Evolutionary conservation across 2,888 invertebrate species (phyloP).

Genomic region (Euzetes globulus): DNA sequence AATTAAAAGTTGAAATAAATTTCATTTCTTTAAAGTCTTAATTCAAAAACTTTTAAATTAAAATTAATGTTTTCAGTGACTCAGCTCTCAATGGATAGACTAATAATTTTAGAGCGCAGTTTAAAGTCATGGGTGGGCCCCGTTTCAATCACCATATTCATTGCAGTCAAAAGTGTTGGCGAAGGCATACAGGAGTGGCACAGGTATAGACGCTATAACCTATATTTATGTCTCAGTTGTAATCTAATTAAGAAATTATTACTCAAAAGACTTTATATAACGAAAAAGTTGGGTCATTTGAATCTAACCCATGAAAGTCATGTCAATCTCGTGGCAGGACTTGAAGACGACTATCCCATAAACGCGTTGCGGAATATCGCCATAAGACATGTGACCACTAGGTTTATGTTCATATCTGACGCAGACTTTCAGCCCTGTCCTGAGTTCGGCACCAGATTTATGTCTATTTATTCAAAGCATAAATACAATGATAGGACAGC

Average conservation of each 20-base stretch:
- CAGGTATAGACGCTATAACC: slow-evolving; percentile 31
- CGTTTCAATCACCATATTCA: slow-evolving; percentile 41
- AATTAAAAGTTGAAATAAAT: background rate
- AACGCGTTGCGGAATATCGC: slow-evolving; percentile 42
- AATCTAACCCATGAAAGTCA: slow-evolving; percentile 40
- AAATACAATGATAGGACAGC: slow-evolving; percentile 36
- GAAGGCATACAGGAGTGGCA: slow-evolving; percentile 41
- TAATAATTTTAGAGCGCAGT: slow-evolving; percentile 41
- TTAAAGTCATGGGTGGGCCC: slow-evolving; percentile 41
- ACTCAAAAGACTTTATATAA: slow-evolving; percentile 40
- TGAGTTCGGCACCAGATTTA: slow-evolving; percentile 40
- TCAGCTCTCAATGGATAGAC: slow-evolving; percentile 43
- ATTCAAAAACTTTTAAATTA: background rate
- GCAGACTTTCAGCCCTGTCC: slow-evolving; percentile 43
- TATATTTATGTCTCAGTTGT: background rate
- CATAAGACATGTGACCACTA: slow-evolving; percentile 40
- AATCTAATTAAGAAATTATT: background rate
- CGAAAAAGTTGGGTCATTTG: slow-evolving; percentile 41
- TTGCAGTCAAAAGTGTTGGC: slow-evolving; percentile 38
- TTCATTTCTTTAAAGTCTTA: background rate
- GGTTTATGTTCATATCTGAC: slow-evolving; percentile 41
- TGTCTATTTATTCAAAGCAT: slow-evolving; percentile 12
- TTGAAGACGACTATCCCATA: slow-evolving; percentile 41
- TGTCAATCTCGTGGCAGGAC: slow-evolving; percentile 40
- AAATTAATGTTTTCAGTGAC: slow-evolving; percentile 37